phyloP scores from a whole-genome alignment of 1,140 invertebrate genomes.

The Pantala flavescens region DNA sequence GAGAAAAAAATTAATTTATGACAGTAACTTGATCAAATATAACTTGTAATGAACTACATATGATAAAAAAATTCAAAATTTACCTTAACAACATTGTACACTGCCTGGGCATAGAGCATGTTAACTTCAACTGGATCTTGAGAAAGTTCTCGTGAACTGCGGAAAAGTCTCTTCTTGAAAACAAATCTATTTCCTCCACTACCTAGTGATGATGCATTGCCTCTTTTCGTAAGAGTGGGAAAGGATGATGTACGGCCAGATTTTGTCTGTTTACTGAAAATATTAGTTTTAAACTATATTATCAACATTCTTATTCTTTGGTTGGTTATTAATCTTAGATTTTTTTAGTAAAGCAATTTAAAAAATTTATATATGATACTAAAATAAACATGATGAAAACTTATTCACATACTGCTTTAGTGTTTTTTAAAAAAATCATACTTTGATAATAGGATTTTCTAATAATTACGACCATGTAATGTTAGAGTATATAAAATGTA shows the following conservation, averaged over 20 bases:
- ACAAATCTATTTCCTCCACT: slow-evolving; percentile 86
- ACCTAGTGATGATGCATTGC: slow-evolving; percentile 45
- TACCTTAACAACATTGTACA: slow-evolving; percentile 89
- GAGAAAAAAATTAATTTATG: no score
- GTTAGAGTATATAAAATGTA: no score
- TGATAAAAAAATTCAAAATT: slow-evolving; percentile 21
- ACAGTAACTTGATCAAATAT: no score
- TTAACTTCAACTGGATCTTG: slow-evolving; percentile 94
- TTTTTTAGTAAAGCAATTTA: no score
- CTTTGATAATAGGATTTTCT: no score
- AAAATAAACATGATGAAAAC: no score
- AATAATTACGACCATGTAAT: no score
- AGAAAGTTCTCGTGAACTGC: slow-evolving; percentile 78
- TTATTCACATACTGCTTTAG: no score
- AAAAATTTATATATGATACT: no score
- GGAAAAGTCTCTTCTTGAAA: slow-evolving; percentile 83
- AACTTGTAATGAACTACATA: slow-evolving; percentile 7
- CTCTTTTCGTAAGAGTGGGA: slow-evolving; percentile 41
- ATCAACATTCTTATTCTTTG: no score
- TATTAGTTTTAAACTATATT: neutral
- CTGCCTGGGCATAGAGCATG: slow-evolving; percentile 88
- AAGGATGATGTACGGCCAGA: slow-evolving; percentile 37
- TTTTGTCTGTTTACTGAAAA: slow-evolving; percentile 50
- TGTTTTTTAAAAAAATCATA: no score
- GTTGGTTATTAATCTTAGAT: no score